A percentile compares a stretch with the other conserved stretches of the same genome.
These are phyloP conservation scores for Drosophila saltans DNA, from an alignment of 1,140 invertebrate species.

Conservation along the genomic window DNA sequence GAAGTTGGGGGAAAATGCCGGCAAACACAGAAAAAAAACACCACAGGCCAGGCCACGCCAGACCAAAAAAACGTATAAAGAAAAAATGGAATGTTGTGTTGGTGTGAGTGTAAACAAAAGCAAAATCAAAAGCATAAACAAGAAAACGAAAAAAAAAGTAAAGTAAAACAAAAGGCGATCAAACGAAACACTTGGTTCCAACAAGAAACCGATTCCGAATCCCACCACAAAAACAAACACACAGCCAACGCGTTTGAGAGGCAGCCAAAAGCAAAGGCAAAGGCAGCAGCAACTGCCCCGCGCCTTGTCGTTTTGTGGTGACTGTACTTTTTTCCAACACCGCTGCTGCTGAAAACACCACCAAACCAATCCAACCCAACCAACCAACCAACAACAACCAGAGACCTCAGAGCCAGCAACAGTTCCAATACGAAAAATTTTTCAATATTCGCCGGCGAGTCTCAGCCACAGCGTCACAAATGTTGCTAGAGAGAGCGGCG, in stretches of 20 bases:
- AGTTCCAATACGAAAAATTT: constrained; percentile 79
- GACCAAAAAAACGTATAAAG: constrained; percentile 1
- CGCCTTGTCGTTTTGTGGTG: constrained; percentile 71
- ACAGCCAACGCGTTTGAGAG: constrained; percentile 62
- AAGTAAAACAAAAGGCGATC: constrained; percentile 65
- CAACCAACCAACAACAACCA: constrained; percentile 40
- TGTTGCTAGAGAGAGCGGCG: constrained; percentile 62
- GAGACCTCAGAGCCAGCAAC: constrained; percentile 64
- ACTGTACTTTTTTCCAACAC: constrained; percentile 80
- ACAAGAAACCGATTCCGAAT: constrained; percentile 56
- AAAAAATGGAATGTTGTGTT: constrained; percentile 15
- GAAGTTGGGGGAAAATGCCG: constrained; percentile 57
- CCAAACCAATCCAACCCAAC: constrained; percentile 44
- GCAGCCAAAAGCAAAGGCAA: constrained; percentile 48
- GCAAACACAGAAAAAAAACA: constrained; percentile 58
- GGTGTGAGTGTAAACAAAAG: constrained; percentile 55
- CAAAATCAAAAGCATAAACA: constrained; percentile 54
- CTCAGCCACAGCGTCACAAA: constrained; percentile 59
- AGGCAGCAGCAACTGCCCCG: constrained; percentile 36
- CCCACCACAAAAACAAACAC: constrained; percentile 39
- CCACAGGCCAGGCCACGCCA: constrained; percentile 50
- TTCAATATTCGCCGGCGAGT: constrained; percentile 76
- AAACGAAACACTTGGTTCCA: constrained; percentile 62
- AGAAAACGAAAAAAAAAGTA: constrained; percentile 35
- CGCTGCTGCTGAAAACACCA: constrained; percentile 39